Percentiles rank a stretch among this genome's conserved stretches.
Conservation (phyloP, 1,140 invertebrate species). For the Zaprionus inermis region DNA sequence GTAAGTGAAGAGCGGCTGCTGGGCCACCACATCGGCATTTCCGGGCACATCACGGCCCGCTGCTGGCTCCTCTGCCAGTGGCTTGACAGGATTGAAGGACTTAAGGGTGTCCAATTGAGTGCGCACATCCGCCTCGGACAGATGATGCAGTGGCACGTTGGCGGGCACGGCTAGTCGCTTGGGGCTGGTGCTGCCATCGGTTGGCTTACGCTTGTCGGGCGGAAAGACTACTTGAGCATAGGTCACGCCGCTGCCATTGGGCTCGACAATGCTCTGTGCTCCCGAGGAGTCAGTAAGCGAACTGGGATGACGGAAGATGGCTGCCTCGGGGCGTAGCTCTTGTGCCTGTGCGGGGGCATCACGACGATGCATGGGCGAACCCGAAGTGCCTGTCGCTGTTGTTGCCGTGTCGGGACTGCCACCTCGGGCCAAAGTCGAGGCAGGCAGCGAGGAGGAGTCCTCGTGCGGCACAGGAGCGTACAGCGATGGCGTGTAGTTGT, state of each 20-base stretch:
- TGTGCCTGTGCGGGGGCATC: conserved; percentile 24
- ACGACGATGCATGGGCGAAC: conserved; percentile 65
- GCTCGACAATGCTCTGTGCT: conserved; percentile 60
- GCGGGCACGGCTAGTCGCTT: conserved; percentile 75
- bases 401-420: conserved; percentile 67
- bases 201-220: conserved; percentile 71
- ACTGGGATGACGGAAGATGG: conserved; percentile 74
- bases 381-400: conserved; percentile 49
- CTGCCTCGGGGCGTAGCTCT: conserved; percentile 9
- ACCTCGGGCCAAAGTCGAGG: conserved; percentile 20
- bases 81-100: conserved; percentile 60
- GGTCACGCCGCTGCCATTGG: conserved; percentile 68
- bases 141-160: conserved; percentile 76
- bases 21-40: conserved; percentile 1
- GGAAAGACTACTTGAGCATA: conserved; percentile 81
- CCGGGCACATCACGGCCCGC: conserved; percentile 5
- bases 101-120: conserved; percentile 68
- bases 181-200: conserved; percentile 70
- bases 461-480: conserved; percentile 76
- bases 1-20: background rate
- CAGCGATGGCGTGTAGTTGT: conserved; percentile 75
- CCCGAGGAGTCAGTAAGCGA: conserved; percentile 71
- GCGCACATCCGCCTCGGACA: conserved; percentile 75
- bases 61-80: background rate
- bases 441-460: conserved; percentile 39